A percentile compares a stretch with the other conserved stretches of the same genome.
Conservation (phyloP, 2,113 vertebrate genomes). For the Aphyosemion australe region DNA sequence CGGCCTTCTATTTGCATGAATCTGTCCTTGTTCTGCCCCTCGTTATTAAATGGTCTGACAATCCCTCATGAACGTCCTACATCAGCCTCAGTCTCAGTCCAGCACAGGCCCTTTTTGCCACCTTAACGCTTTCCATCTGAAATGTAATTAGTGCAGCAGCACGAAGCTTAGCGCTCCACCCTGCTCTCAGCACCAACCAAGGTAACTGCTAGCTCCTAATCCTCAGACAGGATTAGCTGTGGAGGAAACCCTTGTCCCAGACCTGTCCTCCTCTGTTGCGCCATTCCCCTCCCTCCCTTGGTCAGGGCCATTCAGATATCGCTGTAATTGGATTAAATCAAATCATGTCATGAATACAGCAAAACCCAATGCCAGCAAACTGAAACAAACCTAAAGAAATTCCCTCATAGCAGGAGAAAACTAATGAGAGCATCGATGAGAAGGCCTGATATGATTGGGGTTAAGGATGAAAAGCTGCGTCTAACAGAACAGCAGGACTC, state of each 20-base stretch:
- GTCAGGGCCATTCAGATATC: constrained; percentile 23
- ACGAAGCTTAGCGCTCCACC: constrained; percentile 67
- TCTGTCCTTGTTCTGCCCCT: constrained; percentile 22
- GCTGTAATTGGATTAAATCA: constrained; percentile 62
- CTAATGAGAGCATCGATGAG: no score
- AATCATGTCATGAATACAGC: constrained; percentile 45
- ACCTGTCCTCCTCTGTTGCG: background rate
- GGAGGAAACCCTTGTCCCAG: constrained; percentile 66
- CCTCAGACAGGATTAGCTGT: constrained; percentile 77
- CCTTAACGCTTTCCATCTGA: constrained; percentile 74
- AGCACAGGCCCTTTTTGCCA: constrained; percentile 48
- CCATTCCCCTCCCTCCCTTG: constrained; percentile 26
- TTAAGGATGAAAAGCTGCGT: no score
- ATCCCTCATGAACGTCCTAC: constrained; percentile 33
- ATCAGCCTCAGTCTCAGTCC: constrained; percentile 39
- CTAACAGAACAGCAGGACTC: no score
- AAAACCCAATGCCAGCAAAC: constrained; percentile 16
- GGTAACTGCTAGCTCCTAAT: constrained; percentile 72
- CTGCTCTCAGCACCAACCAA: constrained; percentile 60
- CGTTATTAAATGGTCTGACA: constrained; percentile 24
- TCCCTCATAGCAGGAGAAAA: no score
- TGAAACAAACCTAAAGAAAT: constrained; percentile 2
- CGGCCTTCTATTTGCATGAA: background rate
- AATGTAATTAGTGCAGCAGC: constrained; percentile 76
- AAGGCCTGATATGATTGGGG: no score